A percentile compares a stretch with the other conserved stretches of the same genome.
Evolutionary conservation across 2,113 vertebrate genomes (phyloP).

Genomic region (Isichthys henryi): DNA sequence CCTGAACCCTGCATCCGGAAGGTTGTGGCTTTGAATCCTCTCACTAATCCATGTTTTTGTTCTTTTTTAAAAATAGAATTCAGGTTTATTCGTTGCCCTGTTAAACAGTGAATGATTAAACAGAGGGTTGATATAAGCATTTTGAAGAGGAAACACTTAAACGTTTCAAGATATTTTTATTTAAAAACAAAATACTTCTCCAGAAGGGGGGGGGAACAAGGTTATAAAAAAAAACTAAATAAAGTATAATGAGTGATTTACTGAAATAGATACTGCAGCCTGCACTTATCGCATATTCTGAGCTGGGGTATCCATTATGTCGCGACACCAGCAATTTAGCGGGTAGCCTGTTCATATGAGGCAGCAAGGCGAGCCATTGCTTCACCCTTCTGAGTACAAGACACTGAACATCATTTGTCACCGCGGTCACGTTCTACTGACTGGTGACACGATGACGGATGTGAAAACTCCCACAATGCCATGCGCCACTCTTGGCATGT

Average conservation of each 20-base stretch:
- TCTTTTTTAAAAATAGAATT: not conserved
- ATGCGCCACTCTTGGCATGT: not conserved
- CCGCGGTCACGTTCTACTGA: not conserved
- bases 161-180: not conserved
- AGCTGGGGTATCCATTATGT: slow-evolving; percentile 1
- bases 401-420: not conserved
- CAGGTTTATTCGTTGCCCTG: not conserved
- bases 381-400: not conserved
- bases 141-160: not conserved
- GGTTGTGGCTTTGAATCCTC: not conserved
- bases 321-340: not conserved
- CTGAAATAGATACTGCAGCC: not conserved
- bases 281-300: not conserved
- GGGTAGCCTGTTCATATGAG: not conserved
- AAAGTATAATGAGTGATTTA: slow-evolving; percentile 5
- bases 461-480: not conserved
- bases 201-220: not conserved
- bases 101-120: not conserved
- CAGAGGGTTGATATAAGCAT: not conserved
- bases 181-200: not conserved
- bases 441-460: not conserved
- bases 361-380: not conserved
- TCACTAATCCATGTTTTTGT: not conserved
- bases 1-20: not conserved
- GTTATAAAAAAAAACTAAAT: not conserved